Evolutionary conservation across 2,113 vertebrate genomes (phyloP).

Genomic region (Crotalus helleri): DNA sequence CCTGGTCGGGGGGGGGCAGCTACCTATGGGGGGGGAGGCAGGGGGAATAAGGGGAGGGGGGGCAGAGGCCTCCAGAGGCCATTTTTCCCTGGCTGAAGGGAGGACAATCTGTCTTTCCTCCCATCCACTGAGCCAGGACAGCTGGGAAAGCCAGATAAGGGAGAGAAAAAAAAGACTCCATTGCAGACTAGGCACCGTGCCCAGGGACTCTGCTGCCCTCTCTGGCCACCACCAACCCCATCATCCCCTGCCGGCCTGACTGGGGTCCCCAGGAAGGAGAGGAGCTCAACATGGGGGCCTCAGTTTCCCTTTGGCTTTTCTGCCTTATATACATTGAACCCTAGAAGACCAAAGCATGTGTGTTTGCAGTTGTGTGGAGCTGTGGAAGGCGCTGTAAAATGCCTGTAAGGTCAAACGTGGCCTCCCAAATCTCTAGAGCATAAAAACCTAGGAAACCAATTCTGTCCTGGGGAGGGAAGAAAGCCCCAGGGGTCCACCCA

Average conservation of each 20-base stretch:
- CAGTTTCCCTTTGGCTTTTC: neutral
- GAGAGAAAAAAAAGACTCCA: neutral
- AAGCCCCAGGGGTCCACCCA: neutral
- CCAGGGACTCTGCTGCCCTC: neutral
- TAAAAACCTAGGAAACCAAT: neutral
- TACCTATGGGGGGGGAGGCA: neutral
- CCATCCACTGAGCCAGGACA: neutral
- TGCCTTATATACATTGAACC: neutral
- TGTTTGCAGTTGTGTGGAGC: neutral
- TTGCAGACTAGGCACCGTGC: neutral
- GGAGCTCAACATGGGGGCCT: neutral
- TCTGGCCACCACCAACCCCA: neutral
- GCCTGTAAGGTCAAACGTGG: neutral
- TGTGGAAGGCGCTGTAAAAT: neutral
- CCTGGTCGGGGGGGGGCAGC: neutral
- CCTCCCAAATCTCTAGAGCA: neutral
- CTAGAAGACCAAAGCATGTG: neutral
- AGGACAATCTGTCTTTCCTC: accelerated
- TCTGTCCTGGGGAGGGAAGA: neutral
- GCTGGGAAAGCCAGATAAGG: neutral
- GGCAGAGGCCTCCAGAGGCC: neutral
- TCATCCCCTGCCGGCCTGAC: neutral
- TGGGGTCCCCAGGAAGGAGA: neutral
- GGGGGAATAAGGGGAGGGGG: too few species aligned
- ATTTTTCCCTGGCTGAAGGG: neutral